Percentiles rank a stretch among this genome's conserved stretches.
Conservation (phyloP, 1,140 invertebrate genomes). For the Leptinotarsa texana region DNA sequence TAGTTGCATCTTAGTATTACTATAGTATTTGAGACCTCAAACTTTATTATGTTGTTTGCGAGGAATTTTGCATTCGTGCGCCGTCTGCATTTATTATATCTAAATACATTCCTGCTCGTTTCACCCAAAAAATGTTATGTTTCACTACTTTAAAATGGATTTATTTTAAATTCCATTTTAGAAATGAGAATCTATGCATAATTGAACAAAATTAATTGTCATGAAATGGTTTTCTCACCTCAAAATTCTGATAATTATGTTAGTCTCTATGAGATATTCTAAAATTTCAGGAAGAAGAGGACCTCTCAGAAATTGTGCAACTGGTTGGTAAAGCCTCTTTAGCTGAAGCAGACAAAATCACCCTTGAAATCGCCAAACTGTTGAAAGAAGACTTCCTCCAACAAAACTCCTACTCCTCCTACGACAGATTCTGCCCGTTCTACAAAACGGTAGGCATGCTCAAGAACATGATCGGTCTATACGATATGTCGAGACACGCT, state of each 20-base stretch:
- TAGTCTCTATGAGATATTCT: no score
- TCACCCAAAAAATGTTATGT: no score
- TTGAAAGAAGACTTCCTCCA: conserved; percentile 99
- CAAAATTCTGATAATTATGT: no score
- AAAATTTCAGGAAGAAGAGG: conserved; percentile 89
- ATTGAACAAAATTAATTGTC: background rate
- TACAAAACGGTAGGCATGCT: conserved; percentile 99
- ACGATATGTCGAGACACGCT: conserved; percentile 95
- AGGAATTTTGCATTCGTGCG: no score
- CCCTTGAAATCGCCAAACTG: conserved; percentile 96
- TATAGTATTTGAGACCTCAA: no score
- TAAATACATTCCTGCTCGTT: no score
- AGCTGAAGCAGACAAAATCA: conserved; percentile 99
- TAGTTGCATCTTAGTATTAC: no score
- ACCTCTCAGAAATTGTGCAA: conserved; percentile 99
- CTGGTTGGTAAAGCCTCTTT: conserved; percentile 98
- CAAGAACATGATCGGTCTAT: conserved; percentile 97
- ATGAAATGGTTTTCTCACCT: no score
- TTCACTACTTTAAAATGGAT: no score
- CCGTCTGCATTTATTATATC: no score
- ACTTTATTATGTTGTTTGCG: no score
- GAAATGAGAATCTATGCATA: background rate
- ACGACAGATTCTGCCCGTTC: conserved; percentile 92
- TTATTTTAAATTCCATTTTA: background rate
- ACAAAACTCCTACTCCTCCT: conserved; percentile 81